Percentiles rank a stretch among this genome's conserved stretches.
phyloP scores from a whole-genome alignment of 2,888 invertebrate genomes.

The Aporophyla nigra region DNA sequence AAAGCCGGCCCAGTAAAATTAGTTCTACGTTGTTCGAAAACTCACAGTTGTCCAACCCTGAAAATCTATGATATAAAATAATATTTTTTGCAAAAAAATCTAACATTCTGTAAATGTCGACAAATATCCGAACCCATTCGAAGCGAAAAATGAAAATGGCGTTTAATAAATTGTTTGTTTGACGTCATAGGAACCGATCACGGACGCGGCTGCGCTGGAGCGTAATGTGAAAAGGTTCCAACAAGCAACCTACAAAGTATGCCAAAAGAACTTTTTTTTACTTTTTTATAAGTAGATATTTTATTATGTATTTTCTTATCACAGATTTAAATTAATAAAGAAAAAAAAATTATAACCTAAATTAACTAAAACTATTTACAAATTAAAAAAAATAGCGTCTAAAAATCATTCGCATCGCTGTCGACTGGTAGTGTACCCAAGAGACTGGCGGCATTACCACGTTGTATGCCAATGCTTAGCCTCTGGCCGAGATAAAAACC shows the following conservation, averaged over 20 bases:
- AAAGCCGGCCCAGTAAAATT: not conserved
- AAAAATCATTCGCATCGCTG: no score
- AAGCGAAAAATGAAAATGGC: constrained; percentile 67
- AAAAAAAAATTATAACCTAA: no score
- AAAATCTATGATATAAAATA: not conserved
- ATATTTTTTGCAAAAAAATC: constrained; percentile 9
- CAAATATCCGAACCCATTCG: constrained; percentile 30
- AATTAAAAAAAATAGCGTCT: no score
- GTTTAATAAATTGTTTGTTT: constrained; percentile 68
- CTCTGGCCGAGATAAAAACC: no score
- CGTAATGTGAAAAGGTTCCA: constrained; percentile 29
- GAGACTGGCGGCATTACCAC: no score
- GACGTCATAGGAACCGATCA: constrained; percentile 69
- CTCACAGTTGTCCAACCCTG: not conserved
- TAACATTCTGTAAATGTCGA: constrained; percentile 15
- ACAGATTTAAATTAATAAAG: no score
- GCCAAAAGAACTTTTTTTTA: no score
- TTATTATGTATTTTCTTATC: no score
- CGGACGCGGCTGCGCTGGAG: constrained; percentile 33
- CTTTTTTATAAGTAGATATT: no score
- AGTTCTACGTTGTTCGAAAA: not conserved
- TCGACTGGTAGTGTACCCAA: no score
- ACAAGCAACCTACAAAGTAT: not conserved
- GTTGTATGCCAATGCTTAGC: no score
- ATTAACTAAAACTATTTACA: no score